phyloP scores from a whole-genome alignment of 2,888 invertebrate genomes.

The Oxyscelio sp. region DNA sequence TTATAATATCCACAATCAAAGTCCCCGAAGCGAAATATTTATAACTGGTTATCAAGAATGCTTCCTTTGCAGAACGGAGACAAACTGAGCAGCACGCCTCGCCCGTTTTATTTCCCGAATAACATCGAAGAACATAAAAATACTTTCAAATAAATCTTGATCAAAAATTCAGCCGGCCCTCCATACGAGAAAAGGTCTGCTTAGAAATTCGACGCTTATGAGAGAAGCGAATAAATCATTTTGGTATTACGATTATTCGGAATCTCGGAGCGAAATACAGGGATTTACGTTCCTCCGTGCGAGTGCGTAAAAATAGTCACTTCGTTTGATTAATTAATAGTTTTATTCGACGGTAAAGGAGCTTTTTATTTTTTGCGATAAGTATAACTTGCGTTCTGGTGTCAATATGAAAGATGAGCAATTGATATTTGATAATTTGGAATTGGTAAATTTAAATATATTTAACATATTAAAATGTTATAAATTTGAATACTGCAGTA shows the following conservation, averaged over 20 bases:
- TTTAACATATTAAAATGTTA: too few species aligned
- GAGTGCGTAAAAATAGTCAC: too few species aligned
- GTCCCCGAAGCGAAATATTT: constrained; percentile 44
- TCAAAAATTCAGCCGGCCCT: constrained; percentile 32
- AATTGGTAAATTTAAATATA: too few species aligned
- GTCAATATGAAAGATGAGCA: too few species aligned
- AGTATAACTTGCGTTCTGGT: too few species aligned
- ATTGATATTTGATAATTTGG: too few species aligned
- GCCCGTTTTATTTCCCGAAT: constrained; percentile 37
- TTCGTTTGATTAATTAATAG: too few species aligned
- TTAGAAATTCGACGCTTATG: constrained; percentile 31
- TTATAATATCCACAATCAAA: constrained; percentile 25
- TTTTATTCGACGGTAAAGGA: too few species aligned
- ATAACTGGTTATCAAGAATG: constrained; percentile 57
- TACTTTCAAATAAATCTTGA: constrained; percentile 42
- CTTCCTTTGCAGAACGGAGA: constrained; percentile 28
- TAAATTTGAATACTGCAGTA: too few species aligned
- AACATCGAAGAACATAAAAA: constrained; percentile 44
- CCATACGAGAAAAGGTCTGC: background rate
- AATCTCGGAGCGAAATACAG: background rate
- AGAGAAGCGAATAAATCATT: constrained; percentile 27
- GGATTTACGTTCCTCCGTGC: background rate
- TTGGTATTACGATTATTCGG: background rate
- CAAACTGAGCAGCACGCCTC: constrained; percentile 8
- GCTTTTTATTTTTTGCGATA: too few species aligned